Percentiles rank a stretch among this genome's conserved stretches.
phyloP scores from a whole-genome alignment of 2,888 invertebrate species.

The Campaea margaritaria region DNA sequence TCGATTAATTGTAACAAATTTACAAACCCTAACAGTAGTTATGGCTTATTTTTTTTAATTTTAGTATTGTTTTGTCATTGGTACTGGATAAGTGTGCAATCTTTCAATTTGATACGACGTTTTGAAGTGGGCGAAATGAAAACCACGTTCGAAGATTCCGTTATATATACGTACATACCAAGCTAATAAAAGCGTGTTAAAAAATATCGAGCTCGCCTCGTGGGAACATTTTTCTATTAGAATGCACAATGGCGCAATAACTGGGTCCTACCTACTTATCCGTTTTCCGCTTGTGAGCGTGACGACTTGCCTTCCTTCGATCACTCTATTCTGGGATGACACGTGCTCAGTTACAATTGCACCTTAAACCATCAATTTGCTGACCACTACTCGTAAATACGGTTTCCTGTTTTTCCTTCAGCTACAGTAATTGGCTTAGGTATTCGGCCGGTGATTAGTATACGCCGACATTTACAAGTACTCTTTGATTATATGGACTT shows the following conservation, averaged over 20 bases:
- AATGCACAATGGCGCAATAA: constrained; percentile 25
- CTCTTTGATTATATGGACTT: constrained; percentile 21
- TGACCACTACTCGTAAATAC: constrained; percentile 65
- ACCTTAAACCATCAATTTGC: constrained; percentile 61
- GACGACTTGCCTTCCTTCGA: constrained; percentile 41
- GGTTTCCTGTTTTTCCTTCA: constrained; percentile 67
- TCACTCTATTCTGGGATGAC: constrained; percentile 54
- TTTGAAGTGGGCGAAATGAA: too few species aligned
- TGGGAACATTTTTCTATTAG: constrained; percentile 26
- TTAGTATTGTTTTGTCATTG: too few species aligned
- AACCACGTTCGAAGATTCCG: too few species aligned
- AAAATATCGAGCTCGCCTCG: constrained; percentile 21
- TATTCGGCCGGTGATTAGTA: constrained; percentile 47
- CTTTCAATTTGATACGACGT: too few species aligned
- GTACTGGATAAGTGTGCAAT: too few species aligned
- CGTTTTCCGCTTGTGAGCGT: constrained; percentile 42
- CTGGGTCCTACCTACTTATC: constrained; percentile 16
- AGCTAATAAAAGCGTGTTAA: neutral
- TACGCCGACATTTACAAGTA: constrained; percentile 21
- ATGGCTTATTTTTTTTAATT: too few species aligned
- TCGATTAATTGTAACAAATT: too few species aligned
- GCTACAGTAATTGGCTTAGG: constrained; percentile 50
- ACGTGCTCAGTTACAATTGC: constrained; percentile 54
- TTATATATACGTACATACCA: too few species aligned
- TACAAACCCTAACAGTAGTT: too few species aligned